Evolutionary conservation across 2,113 vertebrate species (phyloP).

Genomic region (Cyphomyrus plagiostoma): DNA sequence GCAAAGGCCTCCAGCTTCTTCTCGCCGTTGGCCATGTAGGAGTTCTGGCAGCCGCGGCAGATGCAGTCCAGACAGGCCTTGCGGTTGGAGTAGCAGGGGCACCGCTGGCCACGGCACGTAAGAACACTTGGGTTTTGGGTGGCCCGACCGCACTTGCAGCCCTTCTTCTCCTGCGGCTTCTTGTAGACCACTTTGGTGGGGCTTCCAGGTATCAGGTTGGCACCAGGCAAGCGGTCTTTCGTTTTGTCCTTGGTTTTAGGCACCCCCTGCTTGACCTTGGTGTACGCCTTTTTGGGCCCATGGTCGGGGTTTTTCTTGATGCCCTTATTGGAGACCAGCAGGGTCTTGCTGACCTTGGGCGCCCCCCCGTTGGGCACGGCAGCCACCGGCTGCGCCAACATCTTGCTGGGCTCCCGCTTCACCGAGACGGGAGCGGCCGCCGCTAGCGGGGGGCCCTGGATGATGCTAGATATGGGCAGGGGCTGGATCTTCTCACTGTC

Average conservation of each 20-base stretch:
- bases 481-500: slow-evolving; percentile 92
- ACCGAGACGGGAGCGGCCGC: slow-evolving; percentile 70
- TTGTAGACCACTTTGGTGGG: slow-evolving; percentile 88
- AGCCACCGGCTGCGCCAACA: slow-evolving; percentile 68
- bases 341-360: slow-evolving; percentile 79
- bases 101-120: slow-evolving; percentile 95
- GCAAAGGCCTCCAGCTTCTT: slow-evolving; percentile 98
- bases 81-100: slow-evolving; percentile 95
- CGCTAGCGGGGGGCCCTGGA: slow-evolving; percentile 74
- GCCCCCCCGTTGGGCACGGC: slow-evolving; percentile 78
- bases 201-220: slow-evolving; percentile 77
- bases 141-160: slow-evolving; percentile 95
- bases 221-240: slow-evolving; percentile 79
- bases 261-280: slow-evolving; percentile 81
- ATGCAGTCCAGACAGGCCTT: slow-evolving; percentile 98
- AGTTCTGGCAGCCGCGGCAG: slow-evolving; percentile 98
- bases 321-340: slow-evolving; percentile 77
- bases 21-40: slow-evolving; percentile 97
- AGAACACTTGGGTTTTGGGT: slow-evolving; percentile 99
- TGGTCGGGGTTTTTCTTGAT: slow-evolving; percentile 83
- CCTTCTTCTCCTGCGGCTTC: slow-evolving; percentile 95
- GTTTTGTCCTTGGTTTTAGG: slow-evolving; percentile 83
- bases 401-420: slow-evolving; percentile 64
- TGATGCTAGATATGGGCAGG: slow-evolving; percentile 85
- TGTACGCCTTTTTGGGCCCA: slow-evolving; percentile 81